phyloP scores from a whole-genome alignment of 2,797 vertebrate species.

The Cygnus olor region DNA sequence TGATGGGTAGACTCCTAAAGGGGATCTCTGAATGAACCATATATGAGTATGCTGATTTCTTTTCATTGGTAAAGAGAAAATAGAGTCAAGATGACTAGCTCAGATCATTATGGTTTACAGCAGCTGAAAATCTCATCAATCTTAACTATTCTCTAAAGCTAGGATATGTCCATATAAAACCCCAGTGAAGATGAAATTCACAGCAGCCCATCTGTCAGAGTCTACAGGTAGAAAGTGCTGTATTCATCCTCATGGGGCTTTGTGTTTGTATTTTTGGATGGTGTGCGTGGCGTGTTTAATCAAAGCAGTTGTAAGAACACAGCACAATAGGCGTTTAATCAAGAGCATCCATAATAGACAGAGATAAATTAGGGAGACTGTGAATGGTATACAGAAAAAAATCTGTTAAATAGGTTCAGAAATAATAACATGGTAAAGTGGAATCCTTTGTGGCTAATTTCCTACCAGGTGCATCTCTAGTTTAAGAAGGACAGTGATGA shows the following conservation, averaged over 20 bases:
- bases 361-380: slow-evolving; percentile 17
- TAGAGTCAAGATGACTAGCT: not conserved
- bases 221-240: not conserved
- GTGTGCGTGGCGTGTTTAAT: not conserved
- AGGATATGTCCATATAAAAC: not conserved
- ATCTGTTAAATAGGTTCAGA: not conserved
- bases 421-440: not conserved
- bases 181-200: not conserved
- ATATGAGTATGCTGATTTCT: not conserved
- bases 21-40: not conserved
- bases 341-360: slow-evolving; percentile 1
- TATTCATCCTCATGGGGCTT: not conserved
- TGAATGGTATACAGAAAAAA: not conserved
- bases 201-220: not conserved
- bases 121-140: not conserved
- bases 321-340: not conserved
- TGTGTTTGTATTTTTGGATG: not conserved
- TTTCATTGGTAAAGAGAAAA: not conserved
- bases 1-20: not conserved
- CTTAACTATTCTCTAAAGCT: not conserved
- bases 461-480: not conserved
- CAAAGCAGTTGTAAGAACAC: not conserved
- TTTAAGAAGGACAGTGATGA: slow-evolving; percentile 27
- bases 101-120: not conserved
- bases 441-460: slow-evolving; percentile 9